Conservation (phyloP, 1,140 invertebrate species). For the Spodoptera frugiperda region DNA sequence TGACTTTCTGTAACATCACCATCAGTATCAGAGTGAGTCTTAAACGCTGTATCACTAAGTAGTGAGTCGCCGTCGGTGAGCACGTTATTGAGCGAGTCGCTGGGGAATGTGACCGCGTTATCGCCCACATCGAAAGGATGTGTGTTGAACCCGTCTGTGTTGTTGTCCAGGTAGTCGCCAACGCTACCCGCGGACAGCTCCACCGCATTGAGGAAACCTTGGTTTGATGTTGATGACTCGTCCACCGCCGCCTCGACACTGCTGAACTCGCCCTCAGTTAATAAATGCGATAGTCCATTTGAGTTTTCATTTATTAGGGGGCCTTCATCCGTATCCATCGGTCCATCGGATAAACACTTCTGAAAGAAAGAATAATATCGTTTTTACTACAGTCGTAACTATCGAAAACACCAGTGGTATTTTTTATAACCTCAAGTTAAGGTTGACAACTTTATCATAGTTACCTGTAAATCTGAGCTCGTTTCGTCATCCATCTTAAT, state of each 20-base stretch:
- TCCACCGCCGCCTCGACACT: slow-evolving; percentile 78
- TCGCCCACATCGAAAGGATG: slow-evolving; percentile 81
- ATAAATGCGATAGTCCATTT: slow-evolving; percentile 77
- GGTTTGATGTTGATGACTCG: slow-evolving; percentile 79
- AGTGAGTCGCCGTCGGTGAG: slow-evolving; percentile 77
- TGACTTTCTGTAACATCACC: slow-evolving; percentile 67
- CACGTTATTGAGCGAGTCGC: slow-evolving; percentile 74
- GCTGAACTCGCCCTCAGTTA: slow-evolving; percentile 79
- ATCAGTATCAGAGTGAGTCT: slow-evolving; percentile 65
- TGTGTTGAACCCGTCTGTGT: slow-evolving; percentile 72
- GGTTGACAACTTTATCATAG: slow-evolving; percentile 10
- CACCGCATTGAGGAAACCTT: slow-evolving; percentile 79
- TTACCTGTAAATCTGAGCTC: slow-evolving; percentile 76
- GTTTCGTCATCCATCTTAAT: slow-evolving; percentile 76
- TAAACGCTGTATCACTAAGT: slow-evolving; percentile 68
- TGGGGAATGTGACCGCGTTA: slow-evolving; percentile 77
- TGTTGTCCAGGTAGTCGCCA: slow-evolving; percentile 78
- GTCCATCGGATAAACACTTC: slow-evolving; percentile 74
- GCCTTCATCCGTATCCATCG: slow-evolving; percentile 80
- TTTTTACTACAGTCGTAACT: not conserved
- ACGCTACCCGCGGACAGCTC: slow-evolving; percentile 78
- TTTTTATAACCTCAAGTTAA: slow-evolving; percentile 62
- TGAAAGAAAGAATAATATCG: slow-evolving; percentile 55
- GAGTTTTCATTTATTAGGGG: slow-evolving; percentile 82
- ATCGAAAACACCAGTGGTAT: not conserved